Evolutionary conservation across 2,113 vertebrate genomes (phyloP).

Genomic region (Hydropotes inermis): DNA sequence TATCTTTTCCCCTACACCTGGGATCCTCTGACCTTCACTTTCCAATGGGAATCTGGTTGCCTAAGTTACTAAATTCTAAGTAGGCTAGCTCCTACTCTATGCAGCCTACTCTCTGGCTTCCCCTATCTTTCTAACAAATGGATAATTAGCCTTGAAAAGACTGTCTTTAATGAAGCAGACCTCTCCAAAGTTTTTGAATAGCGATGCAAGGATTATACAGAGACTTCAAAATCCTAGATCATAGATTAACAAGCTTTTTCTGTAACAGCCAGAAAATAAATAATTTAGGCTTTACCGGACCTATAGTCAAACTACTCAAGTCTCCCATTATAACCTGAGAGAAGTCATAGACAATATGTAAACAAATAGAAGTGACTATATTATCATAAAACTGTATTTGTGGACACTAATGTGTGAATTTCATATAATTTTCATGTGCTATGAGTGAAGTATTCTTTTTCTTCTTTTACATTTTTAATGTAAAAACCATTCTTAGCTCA

Average conservation of each 20-base stretch:
- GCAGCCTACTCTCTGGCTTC: background rate
- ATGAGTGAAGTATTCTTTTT: background rate
- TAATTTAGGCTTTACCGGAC: background rate
- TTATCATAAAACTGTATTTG: constrained; percentile 30
- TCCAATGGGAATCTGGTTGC: constrained; percentile 11
- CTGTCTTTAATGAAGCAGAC: background rate
- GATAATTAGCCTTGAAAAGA: constrained; percentile 35
- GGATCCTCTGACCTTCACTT: constrained; percentile 7
- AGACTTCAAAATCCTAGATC: constrained; percentile 9
- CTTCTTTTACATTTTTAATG: constrained; percentile 25
- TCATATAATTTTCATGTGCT: background rate
- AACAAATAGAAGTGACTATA: background rate
- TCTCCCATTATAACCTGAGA: background rate
- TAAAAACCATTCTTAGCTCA: constrained; percentile 1
- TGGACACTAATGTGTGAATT: background rate
- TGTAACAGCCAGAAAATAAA: background rate
- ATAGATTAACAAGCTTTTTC: background rate
- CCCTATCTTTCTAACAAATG: constrained; percentile 9
- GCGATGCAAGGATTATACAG: background rate
- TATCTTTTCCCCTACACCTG: background rate
- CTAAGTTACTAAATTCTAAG: constrained; percentile 33
- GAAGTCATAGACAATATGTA: background rate
- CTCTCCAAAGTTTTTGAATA: constrained; percentile 30
- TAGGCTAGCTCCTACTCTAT: background rate
- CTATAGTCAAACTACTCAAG: background rate